Base-by-base conservation (phyloP, 2,797 vertebrate species). In the Falco concolor region DNA sequence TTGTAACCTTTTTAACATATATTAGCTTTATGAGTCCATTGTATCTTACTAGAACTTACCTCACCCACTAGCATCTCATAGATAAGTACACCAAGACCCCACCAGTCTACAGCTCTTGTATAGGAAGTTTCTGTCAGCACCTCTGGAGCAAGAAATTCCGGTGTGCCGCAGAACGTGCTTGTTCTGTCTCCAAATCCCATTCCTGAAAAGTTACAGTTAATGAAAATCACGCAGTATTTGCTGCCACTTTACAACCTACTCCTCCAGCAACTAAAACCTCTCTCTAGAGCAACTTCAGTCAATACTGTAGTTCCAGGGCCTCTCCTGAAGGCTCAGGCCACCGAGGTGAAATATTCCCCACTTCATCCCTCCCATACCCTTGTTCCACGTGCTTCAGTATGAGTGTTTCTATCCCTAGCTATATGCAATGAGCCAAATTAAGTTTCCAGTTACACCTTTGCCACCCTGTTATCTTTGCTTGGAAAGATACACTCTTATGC, bases 21-120 rank as follows among this genome's bases (percentile, higher is more conserved):
- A 10, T 49, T 47, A 38, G 36, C n/a, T 84, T 64, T 27, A 32
- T 30, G 20, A 84, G 12, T 36, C 49, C 10, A 3, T 11, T 63
- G 47, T 70, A 56, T 75, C 47, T 75, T 52, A 32, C 50, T 61
- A 63, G 52, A 89, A 72, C 98, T 98, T 97, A 99, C 99, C 99
- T 99, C 99, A 79, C 99, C 99, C 67, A 99, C 99, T 38, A 99
- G 98, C 99, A 99, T 99, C 98, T 99, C 99, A 94, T 99, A 99
- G 98, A 99, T 99, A 52, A 99, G 99, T 78, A 99, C 99, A 25
- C 99, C 99, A 73, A 99, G 98, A 50, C 99, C 99, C 99, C 99
- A 99, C 99, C 99, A 99, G 97, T 99, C 99, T 93, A 99, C 99
- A 12, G 99, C 99, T 60, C 99, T 98, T 3, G 99, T 99, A 89